A percentile compares a stretch with the other conserved stretches of the same genome.
Conservation (phyloP, 2,888 invertebrate genomes). For the Zeuzera pyrina region DNA sequence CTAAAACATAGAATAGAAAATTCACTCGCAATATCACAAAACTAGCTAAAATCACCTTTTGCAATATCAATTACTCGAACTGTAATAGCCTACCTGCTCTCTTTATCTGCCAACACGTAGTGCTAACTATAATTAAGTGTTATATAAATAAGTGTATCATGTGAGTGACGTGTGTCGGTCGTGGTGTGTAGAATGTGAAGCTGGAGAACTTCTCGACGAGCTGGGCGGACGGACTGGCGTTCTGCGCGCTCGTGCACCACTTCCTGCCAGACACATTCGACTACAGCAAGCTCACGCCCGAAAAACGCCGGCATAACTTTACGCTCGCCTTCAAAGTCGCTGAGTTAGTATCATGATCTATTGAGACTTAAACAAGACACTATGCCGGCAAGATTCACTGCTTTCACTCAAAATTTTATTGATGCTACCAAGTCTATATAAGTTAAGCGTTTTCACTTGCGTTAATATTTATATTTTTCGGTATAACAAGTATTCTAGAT, state of each 20-base stretch:
- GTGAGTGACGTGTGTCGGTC: constrained; percentile 4
- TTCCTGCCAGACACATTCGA: constrained; percentile 98
- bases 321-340: constrained; percentile 98
- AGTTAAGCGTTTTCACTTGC: no score
- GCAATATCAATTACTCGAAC: no score
- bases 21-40: no score
- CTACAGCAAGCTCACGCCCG: constrained; percentile 89
- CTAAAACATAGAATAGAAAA: no score
- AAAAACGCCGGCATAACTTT: constrained; percentile 94
- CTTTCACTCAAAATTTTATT: no score
- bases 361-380: background rate
- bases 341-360: constrained; percentile 84
- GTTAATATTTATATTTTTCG: constrained; percentile 1
- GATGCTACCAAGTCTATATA: no score
- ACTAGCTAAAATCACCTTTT: no score
- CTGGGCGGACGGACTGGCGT: constrained; percentile 99
- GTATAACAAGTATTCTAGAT: no score
- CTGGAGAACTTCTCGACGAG: constrained; percentile 98
- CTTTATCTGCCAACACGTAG: no score
- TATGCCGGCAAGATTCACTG: background rate
- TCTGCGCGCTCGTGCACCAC: constrained; percentile 98
- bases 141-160: constrained; percentile 1
- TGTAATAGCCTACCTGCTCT: no score
- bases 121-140: no score
- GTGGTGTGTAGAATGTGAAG: constrained; percentile 86